A percentile compares a stretch with the other conserved stretches of the same genome.
Evolutionary conservation across 2,113 vertebrate species (phyloP).

Genomic region (Pongo pygmaeus): DNA sequence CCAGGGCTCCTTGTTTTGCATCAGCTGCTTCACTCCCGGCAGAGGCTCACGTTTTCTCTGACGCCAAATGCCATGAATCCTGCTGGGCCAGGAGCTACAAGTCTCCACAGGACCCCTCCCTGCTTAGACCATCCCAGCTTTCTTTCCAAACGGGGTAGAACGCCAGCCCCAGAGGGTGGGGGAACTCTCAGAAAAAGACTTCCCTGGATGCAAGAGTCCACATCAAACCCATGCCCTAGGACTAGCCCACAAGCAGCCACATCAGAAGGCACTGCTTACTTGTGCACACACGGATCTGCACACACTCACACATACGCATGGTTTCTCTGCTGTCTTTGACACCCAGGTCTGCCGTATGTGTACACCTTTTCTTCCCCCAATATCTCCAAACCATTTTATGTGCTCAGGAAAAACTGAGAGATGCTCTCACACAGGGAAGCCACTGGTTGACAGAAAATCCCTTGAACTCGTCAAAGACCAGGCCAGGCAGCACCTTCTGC

Average conservation of each 20-base stretch:
- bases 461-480: neutral
- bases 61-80: neutral
- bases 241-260: neutral
- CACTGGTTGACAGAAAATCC: neutral
- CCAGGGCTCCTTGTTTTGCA: neutral
- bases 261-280: neutral
- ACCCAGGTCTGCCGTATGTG: accelerated
- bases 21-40: neutral
- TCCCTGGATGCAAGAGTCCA: neutral
- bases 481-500: accelerated
- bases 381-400: neutral
- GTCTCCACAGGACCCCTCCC: neutral
- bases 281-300: neutral
- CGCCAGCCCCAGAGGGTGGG: neutral
- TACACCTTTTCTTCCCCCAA: neutral
- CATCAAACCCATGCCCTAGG: neutral
- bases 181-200: neutral
- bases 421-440: neutral
- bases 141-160: neutral
- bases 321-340: neutral
- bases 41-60: neutral
- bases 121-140: neutral
- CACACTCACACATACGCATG: accelerated
- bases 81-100: neutral
- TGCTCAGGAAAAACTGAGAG: neutral